phyloP scores from a whole-genome alignment of 1,140 invertebrate species.

The Sycobia sp. region DNA sequence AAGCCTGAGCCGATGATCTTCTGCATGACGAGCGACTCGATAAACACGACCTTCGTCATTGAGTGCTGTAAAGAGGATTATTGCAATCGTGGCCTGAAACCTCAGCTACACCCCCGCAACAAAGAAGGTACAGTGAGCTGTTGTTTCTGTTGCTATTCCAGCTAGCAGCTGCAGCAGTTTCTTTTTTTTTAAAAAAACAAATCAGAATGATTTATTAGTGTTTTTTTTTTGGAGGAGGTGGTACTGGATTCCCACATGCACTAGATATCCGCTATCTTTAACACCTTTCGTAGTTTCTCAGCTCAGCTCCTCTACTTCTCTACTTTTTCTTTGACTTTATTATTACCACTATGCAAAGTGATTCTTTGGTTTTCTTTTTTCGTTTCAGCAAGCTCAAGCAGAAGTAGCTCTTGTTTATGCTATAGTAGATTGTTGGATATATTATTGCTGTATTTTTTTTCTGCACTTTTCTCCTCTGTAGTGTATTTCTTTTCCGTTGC shows the following conservation, averaged over 20 bases:
- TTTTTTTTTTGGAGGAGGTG: slow-evolving; percentile 9
- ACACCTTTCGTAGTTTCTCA: slow-evolving; percentile 5
- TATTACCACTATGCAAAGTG: slow-evolving; percentile 1
- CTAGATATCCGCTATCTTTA: slow-evolving; percentile 1
- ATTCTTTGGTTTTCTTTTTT: too few relatives aligned
- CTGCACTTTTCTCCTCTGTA: too few relatives aligned
- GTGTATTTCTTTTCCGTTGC: too few relatives aligned
- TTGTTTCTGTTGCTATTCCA: slow-evolving; percentile 14
- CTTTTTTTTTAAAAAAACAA: too few relatives aligned
- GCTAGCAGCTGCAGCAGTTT: slow-evolving; percentile 1
- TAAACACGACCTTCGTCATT: slow-evolving; percentile 66
- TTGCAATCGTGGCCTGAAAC: slow-evolving; percentile 67
- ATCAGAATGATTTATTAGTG: too few relatives aligned
- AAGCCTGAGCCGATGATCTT: slow-evolving; percentile 60
- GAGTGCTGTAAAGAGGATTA: slow-evolving; percentile 72
- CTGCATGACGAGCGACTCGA: slow-evolving; percentile 60
- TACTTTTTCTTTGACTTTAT: slow-evolving; percentile 10
- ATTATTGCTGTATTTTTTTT: too few relatives aligned
- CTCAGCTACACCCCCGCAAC: slow-evolving; percentile 59
- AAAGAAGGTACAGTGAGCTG: slow-evolving; percentile 56
- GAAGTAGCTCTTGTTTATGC: neutral
- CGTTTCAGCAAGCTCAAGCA: slow-evolving; percentile 8
- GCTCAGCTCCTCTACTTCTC: neutral
- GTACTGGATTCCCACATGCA: neutral
- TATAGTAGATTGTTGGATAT: slow-evolving; percentile 7